phyloP scores from a whole-genome alignment of 1,140 invertebrate genomes.

The Macrocentrus cingulum region DNA sequence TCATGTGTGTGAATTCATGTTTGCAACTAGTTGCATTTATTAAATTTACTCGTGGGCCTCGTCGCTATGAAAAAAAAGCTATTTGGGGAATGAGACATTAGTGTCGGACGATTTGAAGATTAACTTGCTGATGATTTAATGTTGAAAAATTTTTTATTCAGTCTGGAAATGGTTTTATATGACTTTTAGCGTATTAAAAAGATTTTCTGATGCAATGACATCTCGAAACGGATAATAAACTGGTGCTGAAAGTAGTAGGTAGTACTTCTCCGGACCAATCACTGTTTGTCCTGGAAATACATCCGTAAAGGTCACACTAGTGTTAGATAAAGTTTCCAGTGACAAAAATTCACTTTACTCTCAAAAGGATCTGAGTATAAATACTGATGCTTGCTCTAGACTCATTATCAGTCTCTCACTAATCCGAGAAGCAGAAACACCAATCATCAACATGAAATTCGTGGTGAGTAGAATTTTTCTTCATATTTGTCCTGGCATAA shows the following conservation, averaged over 20 bases:
- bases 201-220: slow-evolving; percentile 25
- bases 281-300: not conserved
- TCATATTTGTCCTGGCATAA: not conserved
- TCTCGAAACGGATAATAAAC: slow-evolving; percentile 13
- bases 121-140: too few species aligned
- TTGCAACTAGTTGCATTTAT: too few species aligned
- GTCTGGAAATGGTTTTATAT: too few species aligned
- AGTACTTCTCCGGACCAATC: slow-evolving; percentile 31
- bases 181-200: slow-evolving; percentile 9
- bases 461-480: slow-evolving; percentile 24
- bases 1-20: too few species aligned
- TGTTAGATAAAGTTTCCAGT: slow-evolving; percentile 22
- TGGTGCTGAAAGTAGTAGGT: not conserved
- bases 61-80: too few species aligned
- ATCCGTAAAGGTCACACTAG: not conserved
- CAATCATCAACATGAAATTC: slow-evolving; percentile 36
- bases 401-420: slow-evolving; percentile 33
- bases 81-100: too few species aligned
- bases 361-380: slow-evolving; percentile 28
- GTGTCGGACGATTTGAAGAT: too few species aligned
- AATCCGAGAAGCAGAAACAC: slow-evolving; percentile 15
- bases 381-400: slow-evolving; percentile 22
- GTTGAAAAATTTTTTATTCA: too few species aligned
- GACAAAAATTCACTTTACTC: slow-evolving; percentile 1
- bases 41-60: too few species aligned